Evolutionary conservation across 2,113 vertebrate species (phyloP), one percentile per base, ranked within the genome.

Genomic region (Toxostoma redivivum): DNA sequence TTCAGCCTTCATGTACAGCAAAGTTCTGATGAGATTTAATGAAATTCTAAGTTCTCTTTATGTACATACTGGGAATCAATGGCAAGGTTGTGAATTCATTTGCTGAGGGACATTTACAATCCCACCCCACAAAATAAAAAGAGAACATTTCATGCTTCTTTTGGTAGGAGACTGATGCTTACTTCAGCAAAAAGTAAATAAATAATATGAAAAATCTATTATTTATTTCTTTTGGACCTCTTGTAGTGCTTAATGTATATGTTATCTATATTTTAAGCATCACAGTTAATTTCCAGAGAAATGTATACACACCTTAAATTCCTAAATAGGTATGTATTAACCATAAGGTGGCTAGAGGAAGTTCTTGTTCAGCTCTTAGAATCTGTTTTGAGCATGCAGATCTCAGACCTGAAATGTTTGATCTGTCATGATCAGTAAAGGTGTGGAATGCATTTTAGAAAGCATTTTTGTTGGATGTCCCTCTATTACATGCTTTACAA

Each of bases 11-110:
- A 84, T 45, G 42, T 81, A 94, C 91, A 90, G 86, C 38, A 85
- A 95, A 94, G 74, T 95, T 92, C 57, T 95, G 95, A 95, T 84
- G 91, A 97, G 53, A 96, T 94, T 95, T 96, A 96, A 91, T 73
- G 47, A 79, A 95, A 93, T 50, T 88, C 67, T 77, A 96, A 95
- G 91, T 82, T 94, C n/a, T 81, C 60, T 96, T 97, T 96, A 95
- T 91, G 86, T 86, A 73, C 92, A 91, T 76, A 74, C 74, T 95
- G 95, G 95, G 95, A 97, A 86, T 85, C 54, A 89, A 47, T 21
- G 13, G 81, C 60, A 95, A 91, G 81, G 42, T n/a, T 90, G 92
- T 95, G 86, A 95, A 95, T 93, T 95, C 88, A 67, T 96, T 96
- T 92, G 65, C 90, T 92, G 51, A 86, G 64, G 82, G 91, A 92